Percentiles rank a stretch among this genome's conserved stretches.
These are phyloP conservation scores for Orius insidiosus DNA, from an alignment of 1,140 invertebrate species.

Conservation along the genomic window DNA sequence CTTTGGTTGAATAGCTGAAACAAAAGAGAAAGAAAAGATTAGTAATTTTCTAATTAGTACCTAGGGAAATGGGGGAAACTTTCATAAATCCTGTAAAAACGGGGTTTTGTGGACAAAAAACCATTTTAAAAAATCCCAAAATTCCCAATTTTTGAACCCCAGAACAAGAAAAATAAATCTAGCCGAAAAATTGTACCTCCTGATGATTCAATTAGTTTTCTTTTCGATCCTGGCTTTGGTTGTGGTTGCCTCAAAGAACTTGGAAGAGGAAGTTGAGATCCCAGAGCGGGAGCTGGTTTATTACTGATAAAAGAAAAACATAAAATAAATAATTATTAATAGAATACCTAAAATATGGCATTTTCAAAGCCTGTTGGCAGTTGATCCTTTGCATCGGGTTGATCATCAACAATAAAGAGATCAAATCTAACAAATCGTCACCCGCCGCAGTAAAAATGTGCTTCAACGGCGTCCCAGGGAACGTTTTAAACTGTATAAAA, in stretches of 20 bases:
- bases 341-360: slow-evolving; percentile 67
- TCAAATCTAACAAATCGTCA: slow-evolving; percentile 78
- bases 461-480: slow-evolving; percentile 62
- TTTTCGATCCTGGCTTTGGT: slow-evolving; percentile 7
- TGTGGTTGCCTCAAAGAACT: slow-evolving; percentile 4
- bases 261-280: slow-evolving; percentile 16
- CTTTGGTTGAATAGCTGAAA: slow-evolving; percentile 15
- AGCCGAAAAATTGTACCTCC: no score
- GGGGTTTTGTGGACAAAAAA: no score
- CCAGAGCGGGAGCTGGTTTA: slow-evolving; percentile 17
- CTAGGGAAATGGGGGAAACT: no score
- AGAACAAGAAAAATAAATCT: no score
- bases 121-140: no score
- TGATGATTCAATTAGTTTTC: slow-evolving; percentile 14
- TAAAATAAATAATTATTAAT: background rate
- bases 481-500: slow-evolving; percentile 80
- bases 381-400: slow-evolving; percentile 72
- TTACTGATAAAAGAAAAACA: slow-evolving; percentile 16
- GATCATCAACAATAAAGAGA: slow-evolving; percentile 60
- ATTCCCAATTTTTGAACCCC: no score
- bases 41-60: no score
- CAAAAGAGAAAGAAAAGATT: background rate
- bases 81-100: no score
- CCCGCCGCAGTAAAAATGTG: slow-evolving; percentile 88
- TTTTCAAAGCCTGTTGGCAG: slow-evolving; percentile 61